A percentile compares a stretch with the other conserved stretches of the same genome.
Evolutionary conservation across 2,888 invertebrate species (phyloP).

Genomic region (Bembecia ichneumoniformis): DNA sequence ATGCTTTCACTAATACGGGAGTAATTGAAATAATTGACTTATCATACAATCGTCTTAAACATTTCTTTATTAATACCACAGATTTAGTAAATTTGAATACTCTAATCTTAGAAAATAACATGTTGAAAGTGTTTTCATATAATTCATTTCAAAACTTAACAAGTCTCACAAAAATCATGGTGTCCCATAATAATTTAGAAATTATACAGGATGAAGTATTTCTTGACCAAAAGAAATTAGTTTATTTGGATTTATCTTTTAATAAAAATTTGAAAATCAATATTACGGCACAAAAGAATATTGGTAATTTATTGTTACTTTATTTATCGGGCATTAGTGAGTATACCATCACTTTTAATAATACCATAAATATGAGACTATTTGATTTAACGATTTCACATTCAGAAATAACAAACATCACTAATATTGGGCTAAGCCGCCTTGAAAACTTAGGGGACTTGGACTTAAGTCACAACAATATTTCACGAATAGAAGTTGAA

Average conservation of each 20-base stretch:
- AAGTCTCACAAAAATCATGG: conserved; percentile 19
- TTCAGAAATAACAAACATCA: conserved; percentile 25
- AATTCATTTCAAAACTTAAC: conserved; percentile 20
- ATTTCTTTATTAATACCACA: conserved; percentile 33
- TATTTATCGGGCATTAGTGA: conserved; percentile 28
- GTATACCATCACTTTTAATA: conserved; percentile 18
- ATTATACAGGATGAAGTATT: conserved; percentile 24
- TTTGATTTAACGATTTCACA: conserved; percentile 25
- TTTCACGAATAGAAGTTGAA: conserved; percentile 23
- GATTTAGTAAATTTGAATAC: conserved; percentile 24
- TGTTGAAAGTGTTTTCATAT: conserved; percentile 22
- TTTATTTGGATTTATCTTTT: conserved; percentile 36
- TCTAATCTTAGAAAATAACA: conserved; percentile 37
- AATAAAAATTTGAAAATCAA: conserved; percentile 29
- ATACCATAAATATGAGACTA: conserved; percentile 15
- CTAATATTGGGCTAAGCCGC: conserved; percentile 19
- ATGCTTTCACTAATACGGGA: conserved; percentile 32
- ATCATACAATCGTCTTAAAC: conserved; percentile 33
- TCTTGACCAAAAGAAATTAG: conserved; percentile 20
- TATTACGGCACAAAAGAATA: conserved; percentile 14
- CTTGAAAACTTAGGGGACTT: conserved; percentile 23
- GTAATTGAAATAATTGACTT: conserved; percentile 36
- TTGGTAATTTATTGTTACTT: conserved; percentile 21
- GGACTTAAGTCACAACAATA: conserved; percentile 29
- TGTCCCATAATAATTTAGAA: conserved; percentile 32